Evolutionary conservation across 2,888 invertebrate species (phyloP).

Genomic region (Drosophila macrospina): DNA sequence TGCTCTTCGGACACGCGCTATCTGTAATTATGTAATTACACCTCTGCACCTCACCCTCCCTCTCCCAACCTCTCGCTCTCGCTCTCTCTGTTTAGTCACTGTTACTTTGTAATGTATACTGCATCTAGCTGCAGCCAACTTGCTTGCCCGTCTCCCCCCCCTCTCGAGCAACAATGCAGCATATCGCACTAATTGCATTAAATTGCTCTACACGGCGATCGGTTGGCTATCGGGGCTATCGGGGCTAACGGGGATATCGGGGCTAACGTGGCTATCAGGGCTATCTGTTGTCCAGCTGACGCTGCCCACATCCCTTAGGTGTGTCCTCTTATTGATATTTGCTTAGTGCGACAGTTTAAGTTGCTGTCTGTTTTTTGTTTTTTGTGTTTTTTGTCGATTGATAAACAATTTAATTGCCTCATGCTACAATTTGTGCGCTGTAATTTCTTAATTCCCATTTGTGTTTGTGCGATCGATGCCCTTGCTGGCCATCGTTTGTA

Average conservation of each 20-base stretch:
- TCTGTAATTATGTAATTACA: conserved; percentile 57
- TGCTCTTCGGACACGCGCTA: conserved; percentile 62
- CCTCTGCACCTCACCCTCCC: not conserved
- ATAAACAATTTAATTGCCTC: conserved; percentile 61
- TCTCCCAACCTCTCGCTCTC: not conserved
- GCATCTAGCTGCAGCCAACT: too few species aligned
- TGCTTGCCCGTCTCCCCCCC: too few species aligned
- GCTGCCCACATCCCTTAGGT: conserved; percentile 29
- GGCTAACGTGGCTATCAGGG: not conserved
- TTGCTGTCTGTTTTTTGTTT: conserved; percentile 3
- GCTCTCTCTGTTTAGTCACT: conserved; percentile 1
- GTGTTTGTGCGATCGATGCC: conserved; percentile 23
- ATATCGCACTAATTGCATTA: conserved; percentile 79
- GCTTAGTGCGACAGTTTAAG: conserved; percentile 59
- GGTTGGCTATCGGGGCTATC: not conserved
- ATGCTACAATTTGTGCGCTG: conserved; percentile 31
- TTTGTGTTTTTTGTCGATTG: conserved; percentile 37
- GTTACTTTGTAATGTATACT: conserved; percentile 3
- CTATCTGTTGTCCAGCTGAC: conserved; percentile 64
- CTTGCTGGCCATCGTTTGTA: not conserved
- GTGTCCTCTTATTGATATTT: conserved; percentile 20
- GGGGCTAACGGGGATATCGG: conserved; percentile 7
- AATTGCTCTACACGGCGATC: conserved; percentile 71
- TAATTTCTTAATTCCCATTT: conserved; percentile 69
- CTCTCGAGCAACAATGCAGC: conserved; percentile 37